phyloP scores from a whole-genome alignment of 2,797 vertebrate species.

The Spondyliosoma cantharus region DNA sequence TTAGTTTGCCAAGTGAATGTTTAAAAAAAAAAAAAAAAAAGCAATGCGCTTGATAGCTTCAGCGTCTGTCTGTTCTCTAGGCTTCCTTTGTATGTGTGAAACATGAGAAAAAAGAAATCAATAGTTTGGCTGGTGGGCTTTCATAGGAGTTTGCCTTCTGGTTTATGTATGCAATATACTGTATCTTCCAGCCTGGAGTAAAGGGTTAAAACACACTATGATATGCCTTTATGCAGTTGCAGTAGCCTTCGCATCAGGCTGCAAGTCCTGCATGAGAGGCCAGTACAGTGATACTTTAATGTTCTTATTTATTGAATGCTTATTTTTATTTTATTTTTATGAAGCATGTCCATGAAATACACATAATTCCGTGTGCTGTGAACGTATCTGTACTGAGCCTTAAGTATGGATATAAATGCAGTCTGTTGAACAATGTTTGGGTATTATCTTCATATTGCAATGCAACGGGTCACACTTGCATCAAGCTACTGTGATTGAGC shows the following conservation, averaged over 20 bases:
- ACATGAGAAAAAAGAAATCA: conserved; percentile 70
- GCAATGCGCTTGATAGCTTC: conserved; percentile 59
- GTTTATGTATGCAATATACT: conserved; percentile 77
- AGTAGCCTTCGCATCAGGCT: conserved; percentile 42
- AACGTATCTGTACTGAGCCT: conserved; percentile 24
- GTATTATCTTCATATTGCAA: conserved; percentile 21
- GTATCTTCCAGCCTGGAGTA: conserved; percentile 48
- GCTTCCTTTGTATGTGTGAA: conserved; percentile 57
- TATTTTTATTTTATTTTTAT: conserved; percentile 5
- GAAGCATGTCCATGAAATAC: conserved; percentile 11
- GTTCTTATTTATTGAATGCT: conserved; percentile 17
- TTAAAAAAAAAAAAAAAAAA: conserved; percentile 37
- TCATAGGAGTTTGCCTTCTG: conserved; percentile 55
- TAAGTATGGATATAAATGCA: conserved; percentile 17
- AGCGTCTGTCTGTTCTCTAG: conserved; percentile 48
- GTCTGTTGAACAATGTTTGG: conserved; percentile 1
- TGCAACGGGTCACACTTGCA: conserved; percentile 4
- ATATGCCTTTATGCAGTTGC: conserved; percentile 64
- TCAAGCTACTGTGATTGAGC: conserved; percentile 5
- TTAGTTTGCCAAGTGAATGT: conserved; percentile 76
- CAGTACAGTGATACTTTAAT: conserved; percentile 18
- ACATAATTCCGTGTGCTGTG: conserved; percentile 4
- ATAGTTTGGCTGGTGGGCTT: conserved; percentile 75
- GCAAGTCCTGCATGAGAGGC: conserved; percentile 10
- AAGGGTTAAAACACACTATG: conserved; percentile 39